Conservation (phyloP, 2,113 vertebrate genomes). For the Burhinus oedicnemus region DNA sequence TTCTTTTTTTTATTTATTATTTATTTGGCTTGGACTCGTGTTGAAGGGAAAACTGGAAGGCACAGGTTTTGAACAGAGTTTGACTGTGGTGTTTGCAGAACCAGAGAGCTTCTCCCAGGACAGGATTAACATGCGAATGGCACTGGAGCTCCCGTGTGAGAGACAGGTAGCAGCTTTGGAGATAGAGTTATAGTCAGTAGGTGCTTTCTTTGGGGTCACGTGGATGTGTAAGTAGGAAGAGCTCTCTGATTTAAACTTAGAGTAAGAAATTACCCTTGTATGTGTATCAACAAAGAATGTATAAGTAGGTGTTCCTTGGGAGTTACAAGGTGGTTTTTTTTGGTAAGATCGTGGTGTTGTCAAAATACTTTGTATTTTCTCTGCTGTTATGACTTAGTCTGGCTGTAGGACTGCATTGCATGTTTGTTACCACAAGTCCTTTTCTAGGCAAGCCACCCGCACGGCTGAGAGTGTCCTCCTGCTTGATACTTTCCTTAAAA, state of each 20-base stretch:
- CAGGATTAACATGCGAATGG: not conserved
- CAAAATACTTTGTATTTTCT: not conserved
- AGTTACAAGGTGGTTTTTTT: not conserved
- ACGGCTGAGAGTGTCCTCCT: not conserved
- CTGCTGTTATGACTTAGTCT: not conserved
- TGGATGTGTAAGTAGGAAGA: not conserved
- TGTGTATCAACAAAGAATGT: not conserved
- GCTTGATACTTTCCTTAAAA: not conserved
- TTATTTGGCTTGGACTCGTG: not conserved
- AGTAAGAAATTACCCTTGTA: not conserved
- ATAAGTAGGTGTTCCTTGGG: not conserved
- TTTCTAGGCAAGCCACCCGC: not conserved
- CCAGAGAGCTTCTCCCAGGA: not conserved
- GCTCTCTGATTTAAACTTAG: not conserved
- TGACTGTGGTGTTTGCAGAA: not conserved
- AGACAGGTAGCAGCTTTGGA: not conserved
- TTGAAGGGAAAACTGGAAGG: not conserved
- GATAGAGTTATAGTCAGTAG: fast-evolving
- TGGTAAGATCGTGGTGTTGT: not conserved
- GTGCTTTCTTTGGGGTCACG: not conserved
- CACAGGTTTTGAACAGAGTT: not conserved
- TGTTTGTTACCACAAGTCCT: not conserved
- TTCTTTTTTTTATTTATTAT: not conserved
- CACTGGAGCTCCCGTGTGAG: not conserved
- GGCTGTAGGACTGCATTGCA: not conserved